Percentiles rank a stretch among this genome's conserved stretches.
These are phyloP conservation scores for Myrmecobius fasciatus DNA, from an alignment of 2,113 vertebrate species.

Conservation along the genomic window DNA sequence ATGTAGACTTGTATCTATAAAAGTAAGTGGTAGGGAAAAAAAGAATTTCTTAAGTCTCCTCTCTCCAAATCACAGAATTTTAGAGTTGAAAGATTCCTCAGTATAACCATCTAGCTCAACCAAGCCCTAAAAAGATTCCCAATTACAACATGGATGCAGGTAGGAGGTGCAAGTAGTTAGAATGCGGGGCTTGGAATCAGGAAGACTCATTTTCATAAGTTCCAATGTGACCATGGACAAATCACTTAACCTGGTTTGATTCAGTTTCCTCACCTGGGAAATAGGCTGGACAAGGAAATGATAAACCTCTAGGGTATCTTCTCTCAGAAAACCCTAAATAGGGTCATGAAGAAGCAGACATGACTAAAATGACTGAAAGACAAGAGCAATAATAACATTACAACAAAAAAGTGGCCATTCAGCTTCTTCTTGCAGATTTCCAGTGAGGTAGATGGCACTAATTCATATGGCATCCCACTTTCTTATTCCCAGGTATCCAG, in stretches of 20 bases:
- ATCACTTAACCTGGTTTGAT: background rate
- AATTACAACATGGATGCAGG: background rate
- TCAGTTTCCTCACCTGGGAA: background rate
- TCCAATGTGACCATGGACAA: background rate
- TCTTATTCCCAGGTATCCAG: too few species aligned
- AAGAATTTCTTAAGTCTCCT: background rate
- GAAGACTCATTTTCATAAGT: background rate
- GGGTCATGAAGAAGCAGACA: background rate
- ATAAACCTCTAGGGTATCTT: background rate
- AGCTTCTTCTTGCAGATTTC: background rate
- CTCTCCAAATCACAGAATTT: background rate
- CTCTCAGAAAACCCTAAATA: background rate
- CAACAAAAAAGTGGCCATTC: background rate
- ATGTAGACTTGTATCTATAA: background rate
- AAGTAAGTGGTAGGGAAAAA: background rate
- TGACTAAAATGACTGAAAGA: background rate
- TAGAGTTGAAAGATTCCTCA: background rate
- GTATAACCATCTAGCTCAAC: background rate
- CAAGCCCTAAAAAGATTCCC: background rate
- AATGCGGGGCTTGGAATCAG: background rate
- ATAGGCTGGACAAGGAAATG: background rate
- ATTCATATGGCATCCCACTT: background rate
- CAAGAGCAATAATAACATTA: background rate
- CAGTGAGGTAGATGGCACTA: background rate
- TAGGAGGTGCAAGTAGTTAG: background rate